These are phyloP conservation scores for Telmatochromis bifrenatus DNA, from an alignment of 2,113 vertebrate genomes.

Conservation along the genomic window DNA sequence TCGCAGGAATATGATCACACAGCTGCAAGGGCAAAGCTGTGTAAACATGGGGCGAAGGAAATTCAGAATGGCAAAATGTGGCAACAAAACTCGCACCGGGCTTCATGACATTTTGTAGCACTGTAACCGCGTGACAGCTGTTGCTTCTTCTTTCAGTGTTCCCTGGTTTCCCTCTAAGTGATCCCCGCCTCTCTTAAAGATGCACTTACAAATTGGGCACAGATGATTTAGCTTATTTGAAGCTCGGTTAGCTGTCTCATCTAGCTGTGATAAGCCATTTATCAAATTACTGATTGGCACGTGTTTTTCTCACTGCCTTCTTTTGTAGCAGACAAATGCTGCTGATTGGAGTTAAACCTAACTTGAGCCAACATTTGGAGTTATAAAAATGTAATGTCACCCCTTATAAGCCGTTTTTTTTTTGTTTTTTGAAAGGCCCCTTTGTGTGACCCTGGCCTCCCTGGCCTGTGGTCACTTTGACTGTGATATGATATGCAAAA, in stretches of 20 bases:
- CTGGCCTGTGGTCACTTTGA: neutral
- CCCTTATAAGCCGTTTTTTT: rapidly evolving
- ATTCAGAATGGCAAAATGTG: neutral
- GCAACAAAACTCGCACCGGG: neutral
- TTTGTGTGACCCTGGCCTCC: neutral
- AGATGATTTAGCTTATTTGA: neutral
- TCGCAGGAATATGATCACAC: neutral
- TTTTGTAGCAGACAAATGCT: neutral
- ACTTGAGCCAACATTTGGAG: neutral
- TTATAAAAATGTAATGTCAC: neutral
- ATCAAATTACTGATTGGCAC: neutral
- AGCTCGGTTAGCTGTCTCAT: neutral
- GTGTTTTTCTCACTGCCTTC: neutral
- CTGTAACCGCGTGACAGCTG: neutral
- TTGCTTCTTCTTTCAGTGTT: neutral
- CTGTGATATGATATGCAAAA: neutral
- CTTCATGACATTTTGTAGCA: neutral
- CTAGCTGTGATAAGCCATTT: neutral
- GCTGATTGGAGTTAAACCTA: neutral
- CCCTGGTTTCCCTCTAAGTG: neutral
- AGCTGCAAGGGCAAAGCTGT: neutral
- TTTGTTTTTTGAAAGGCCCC: neutral
- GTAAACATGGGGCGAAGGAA: neutral
- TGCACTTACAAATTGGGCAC: neutral
- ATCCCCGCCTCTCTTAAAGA: neutral